Conservation (phyloP, 2,113 vertebrate species). For the Ochotona princeps region DNA sequence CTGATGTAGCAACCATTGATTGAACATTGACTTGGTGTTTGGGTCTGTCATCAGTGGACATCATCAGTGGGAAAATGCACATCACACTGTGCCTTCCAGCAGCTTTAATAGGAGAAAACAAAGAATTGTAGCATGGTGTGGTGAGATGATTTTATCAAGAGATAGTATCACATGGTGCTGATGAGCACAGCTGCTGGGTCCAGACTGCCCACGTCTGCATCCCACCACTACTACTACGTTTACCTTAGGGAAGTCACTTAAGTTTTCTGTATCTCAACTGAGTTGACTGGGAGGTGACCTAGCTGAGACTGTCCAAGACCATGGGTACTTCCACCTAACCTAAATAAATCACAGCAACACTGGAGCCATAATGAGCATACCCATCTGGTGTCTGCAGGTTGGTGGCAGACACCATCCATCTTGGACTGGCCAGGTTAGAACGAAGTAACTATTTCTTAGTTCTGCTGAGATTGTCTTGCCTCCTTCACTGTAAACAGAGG, state of each 20-base stretch:
- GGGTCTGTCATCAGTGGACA: background rate
- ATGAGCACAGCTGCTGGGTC: constrained; percentile 2
- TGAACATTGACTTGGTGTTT: background rate
- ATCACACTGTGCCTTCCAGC: background rate
- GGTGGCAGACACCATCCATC: background rate
- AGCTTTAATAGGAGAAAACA: background rate
- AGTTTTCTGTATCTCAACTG: background rate
- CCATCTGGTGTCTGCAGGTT: background rate
- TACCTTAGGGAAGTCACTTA: constrained; percentile 32
- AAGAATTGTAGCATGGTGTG: background rate
- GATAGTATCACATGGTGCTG: background rate
- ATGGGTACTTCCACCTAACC: background rate
- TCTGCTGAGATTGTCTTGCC: background rate
- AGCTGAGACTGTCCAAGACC: background rate
- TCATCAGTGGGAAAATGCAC: background rate
- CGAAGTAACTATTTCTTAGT: background rate
- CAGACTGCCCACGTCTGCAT: background rate
- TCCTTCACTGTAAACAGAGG: background rate
- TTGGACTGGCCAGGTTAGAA: background rate
- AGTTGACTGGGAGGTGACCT: background rate
- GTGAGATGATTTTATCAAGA: background rate
- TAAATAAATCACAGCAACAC: background rate
- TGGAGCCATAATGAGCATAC: background rate
- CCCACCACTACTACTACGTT: background rate
- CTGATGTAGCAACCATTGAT: background rate